Conservation (phyloP, 1,140 invertebrate genomes). For the Ylistrum balloti region DNA sequence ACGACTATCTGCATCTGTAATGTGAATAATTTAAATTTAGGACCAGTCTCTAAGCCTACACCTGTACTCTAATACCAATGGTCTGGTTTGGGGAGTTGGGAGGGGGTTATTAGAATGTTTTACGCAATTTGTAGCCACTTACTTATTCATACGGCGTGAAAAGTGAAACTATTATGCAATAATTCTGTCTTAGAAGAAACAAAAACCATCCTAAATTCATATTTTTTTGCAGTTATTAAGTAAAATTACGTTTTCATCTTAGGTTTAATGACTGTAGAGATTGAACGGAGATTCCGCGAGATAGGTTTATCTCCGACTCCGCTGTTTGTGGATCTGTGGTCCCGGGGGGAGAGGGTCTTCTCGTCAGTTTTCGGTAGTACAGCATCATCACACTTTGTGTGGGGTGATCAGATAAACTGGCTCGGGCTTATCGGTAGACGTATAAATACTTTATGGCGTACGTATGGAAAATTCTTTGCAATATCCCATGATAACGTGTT, state of each 20-base stretch:
- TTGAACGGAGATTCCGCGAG: not conserved
- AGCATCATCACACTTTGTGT: not conserved
- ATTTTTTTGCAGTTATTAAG: conserved; percentile 28
- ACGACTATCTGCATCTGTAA: not conserved
- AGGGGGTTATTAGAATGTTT: not conserved
- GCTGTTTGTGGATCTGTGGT: not conserved
- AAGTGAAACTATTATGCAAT: conserved; percentile 15
- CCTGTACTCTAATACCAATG: not conserved
- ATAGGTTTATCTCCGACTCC: not conserved
- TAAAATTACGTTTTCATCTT: conserved; percentile 40
- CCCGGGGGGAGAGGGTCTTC: not conserved
- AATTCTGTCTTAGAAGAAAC: conserved; percentile 9
- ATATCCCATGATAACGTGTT: conserved; percentile 1
- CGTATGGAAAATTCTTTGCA: conserved; percentile 24
- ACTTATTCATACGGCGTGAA: not conserved
- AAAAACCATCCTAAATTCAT: conserved; percentile 21
- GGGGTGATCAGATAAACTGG: not conserved
- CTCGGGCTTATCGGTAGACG: not conserved
- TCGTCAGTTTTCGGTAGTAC: not conserved
- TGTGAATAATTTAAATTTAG: not conserved
- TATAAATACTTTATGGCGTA: conserved; percentile 23
- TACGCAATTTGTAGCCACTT: not conserved
- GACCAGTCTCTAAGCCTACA: not conserved
- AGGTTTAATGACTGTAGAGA: not conserved
- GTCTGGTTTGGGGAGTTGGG: not conserved